Evolutionary conservation across 2,888 invertebrate genomes (phyloP).

Genomic region (Tetheella fluctuosa): DNA sequence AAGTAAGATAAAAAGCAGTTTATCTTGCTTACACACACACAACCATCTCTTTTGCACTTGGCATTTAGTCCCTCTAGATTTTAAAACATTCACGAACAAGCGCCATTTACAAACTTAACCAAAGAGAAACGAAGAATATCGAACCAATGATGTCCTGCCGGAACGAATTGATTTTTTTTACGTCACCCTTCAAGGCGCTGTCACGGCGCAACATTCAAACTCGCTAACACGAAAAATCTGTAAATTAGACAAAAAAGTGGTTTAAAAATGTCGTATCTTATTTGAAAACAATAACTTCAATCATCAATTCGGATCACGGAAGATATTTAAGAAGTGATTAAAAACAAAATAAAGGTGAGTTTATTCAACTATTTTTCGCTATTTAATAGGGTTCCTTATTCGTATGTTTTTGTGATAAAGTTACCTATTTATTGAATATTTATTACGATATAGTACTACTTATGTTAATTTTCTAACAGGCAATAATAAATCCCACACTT

Average conservation of each 20-base stretch:
- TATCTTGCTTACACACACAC: neutral
- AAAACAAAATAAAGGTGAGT: neutral
- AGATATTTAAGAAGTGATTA: neutral
- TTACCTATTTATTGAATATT: too few relatives aligned
- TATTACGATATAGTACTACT: too few relatives aligned
- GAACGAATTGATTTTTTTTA: constrained; percentile 69
- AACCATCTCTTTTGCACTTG: neutral
- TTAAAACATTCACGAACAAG: constrained; percentile 12
- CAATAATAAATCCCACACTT: neutral
- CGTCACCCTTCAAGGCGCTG: constrained; percentile 60
- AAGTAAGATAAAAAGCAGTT: neutral
- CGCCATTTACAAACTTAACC: constrained; percentile 15
- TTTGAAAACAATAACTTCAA: neutral
- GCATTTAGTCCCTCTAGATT: neutral
- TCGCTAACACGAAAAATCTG: constrained; percentile 44
- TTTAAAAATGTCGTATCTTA: constrained; percentile 35
- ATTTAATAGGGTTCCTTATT: neutral
- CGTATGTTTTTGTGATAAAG: too few relatives aligned
- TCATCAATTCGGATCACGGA: neutral
- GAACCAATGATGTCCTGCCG: constrained; percentile 38
- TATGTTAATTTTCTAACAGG: neutral
- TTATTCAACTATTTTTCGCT: neutral
- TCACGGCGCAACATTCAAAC: constrained; percentile 81
- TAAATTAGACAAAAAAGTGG: constrained; percentile 38
- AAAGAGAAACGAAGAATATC: constrained; percentile 22